These are phyloP conservation scores for Anisognathus igniventris DNA, from an alignment of 2,797 vertebrate genomes.

Conservation along the genomic window DNA sequence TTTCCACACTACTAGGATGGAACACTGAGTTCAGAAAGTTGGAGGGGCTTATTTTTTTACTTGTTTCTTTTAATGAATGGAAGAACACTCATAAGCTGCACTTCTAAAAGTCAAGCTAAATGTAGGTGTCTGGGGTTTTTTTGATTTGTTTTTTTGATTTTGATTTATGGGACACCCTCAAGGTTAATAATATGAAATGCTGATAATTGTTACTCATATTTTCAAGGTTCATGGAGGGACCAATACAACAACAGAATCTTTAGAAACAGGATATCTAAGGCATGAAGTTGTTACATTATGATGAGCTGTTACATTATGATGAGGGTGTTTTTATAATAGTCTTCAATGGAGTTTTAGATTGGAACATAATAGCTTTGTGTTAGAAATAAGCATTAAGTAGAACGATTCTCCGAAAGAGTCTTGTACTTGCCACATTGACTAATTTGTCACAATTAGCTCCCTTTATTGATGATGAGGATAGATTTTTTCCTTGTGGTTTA, in stretches of 20 bases:
- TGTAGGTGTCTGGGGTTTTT: not conserved
- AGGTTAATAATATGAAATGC: not conserved
- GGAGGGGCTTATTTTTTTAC: fast-evolving
- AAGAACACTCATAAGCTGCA: not conserved
- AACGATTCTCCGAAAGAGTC: not conserved
- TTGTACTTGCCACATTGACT: not conserved
- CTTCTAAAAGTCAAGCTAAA: not conserved
- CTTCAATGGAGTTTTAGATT: not conserved
- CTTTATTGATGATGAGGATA: not conserved
- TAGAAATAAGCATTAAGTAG: not conserved
- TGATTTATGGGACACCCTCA: not conserved
- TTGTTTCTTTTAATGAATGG: not conserved
- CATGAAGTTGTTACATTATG: not conserved
- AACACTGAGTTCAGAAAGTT: not conserved
- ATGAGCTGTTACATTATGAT: not conserved
- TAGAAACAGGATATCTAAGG: not conserved
- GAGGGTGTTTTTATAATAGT: not conserved
- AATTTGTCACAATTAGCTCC: slow-evolving; percentile 39
- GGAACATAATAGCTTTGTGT: slow-evolving; percentile 30
- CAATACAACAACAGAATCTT: not conserved
- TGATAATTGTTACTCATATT: not conserved
- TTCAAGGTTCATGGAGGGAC: not conserved
- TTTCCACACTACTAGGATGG: not conserved
- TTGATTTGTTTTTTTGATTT: not conserved
- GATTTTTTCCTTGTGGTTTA: not conserved